A percentile compares a stretch with the other conserved stretches of the same genome.
Evolutionary conservation across 64 coral and sea anemone species (phyloP).

Genomic region (Acropora tenuis): DNA sequence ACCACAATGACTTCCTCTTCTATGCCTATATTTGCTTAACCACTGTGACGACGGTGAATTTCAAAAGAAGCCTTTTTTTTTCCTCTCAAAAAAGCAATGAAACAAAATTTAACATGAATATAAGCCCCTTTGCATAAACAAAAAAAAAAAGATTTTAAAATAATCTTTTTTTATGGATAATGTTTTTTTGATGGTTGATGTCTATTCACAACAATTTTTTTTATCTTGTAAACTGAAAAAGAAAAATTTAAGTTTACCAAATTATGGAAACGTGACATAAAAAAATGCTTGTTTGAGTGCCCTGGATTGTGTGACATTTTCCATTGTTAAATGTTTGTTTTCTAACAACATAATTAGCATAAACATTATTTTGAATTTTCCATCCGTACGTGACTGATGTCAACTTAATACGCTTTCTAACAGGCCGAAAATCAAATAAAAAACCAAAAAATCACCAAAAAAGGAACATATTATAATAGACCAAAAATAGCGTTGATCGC

Average conservation of each 20-base stretch:
- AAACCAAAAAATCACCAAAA: neutral
- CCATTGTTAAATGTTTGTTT: neutral
- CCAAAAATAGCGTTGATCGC: neutral
- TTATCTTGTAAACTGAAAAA: neutral
- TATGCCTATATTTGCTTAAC: no score
- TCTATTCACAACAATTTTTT: no score
- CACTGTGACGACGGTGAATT: no score
- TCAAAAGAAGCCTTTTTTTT: no score
- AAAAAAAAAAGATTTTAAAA: no score
- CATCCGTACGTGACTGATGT: constrained; percentile 29
- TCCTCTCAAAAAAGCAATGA: no score
- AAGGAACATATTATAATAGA: neutral
- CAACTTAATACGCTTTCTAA: neutral
- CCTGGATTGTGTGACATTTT: neutral
- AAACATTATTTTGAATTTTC: constrained; percentile 27
- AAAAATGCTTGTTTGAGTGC: neutral
- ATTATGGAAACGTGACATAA: neutral
- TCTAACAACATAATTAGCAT: constrained; percentile 18
- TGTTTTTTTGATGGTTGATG: no score
- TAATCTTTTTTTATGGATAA: no score
- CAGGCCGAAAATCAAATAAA: neutral
- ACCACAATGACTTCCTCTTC: no score
- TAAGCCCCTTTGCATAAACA: no score
- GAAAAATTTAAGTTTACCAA: neutral
- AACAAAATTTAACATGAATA: no score